phyloP scores from a whole-genome alignment of 1,140 invertebrate genomes.

The Sycophila sp. region DNA sequence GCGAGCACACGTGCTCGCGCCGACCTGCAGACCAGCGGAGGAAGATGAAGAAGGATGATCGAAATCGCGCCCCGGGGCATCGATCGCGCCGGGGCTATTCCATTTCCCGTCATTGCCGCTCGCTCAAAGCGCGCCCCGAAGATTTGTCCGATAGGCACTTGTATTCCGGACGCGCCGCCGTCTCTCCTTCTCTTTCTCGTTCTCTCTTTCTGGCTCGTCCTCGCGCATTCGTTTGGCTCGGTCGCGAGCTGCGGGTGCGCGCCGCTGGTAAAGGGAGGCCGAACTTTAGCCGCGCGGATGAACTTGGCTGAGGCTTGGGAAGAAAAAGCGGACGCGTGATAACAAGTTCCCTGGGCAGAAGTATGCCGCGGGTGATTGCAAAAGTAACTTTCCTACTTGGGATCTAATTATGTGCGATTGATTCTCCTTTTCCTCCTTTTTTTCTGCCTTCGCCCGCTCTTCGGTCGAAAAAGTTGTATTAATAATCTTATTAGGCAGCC shows the following conservation, averaged over 20 bases:
- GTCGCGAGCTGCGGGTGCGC: no score
- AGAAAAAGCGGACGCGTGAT: constrained; percentile 7
- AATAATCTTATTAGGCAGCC: no score
- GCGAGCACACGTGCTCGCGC: not conserved
- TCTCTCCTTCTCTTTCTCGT: not conserved
- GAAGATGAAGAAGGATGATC: constrained; percentile 15
- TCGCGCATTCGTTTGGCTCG: not conserved
- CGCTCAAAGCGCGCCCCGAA: constrained; percentile 1
- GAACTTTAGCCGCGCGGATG: not conserved
- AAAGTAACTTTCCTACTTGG: not conserved
- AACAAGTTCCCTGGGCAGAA: not conserved
- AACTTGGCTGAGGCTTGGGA: not conserved
- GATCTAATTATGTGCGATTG: constrained; percentile 2
- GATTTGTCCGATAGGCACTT: constrained; percentile 19
- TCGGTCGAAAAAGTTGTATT: no score
- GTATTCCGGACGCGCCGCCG: not conserved
- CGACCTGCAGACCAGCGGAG: no score
- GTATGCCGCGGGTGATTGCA: not conserved
- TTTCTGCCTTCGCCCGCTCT: not conserved
- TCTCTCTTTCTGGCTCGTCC: not conserved
- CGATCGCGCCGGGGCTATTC: constrained; percentile 11
- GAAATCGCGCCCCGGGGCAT: constrained; percentile 1
- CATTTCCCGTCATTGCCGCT: constrained; percentile 17
- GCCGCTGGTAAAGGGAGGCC: no score
- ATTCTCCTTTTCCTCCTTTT: not conserved